A percentile compares a stretch with the other conserved stretches of the same genome.
These are phyloP conservation scores for Stictonetta naevosa DNA, from an alignment of 2,113 vertebrate genomes.

Conservation along the genomic window DNA sequence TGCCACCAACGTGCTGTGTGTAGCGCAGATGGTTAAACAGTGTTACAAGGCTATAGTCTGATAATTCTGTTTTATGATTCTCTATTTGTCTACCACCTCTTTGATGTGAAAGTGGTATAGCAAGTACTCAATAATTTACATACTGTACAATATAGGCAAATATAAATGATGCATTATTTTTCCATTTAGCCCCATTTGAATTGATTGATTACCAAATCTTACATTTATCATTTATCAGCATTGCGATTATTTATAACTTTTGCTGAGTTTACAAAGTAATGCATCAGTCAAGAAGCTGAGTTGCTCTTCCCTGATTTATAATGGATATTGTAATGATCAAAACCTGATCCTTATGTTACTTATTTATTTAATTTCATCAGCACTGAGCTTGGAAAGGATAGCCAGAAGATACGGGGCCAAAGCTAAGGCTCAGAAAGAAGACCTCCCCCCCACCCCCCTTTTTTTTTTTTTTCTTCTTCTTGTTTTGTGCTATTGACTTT, in stretches of 20 bases:
- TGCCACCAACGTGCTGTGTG: not conserved
- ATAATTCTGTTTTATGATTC: not conserved
- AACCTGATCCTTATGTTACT: conserved; percentile 5
- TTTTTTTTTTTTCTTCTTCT: not conserved
- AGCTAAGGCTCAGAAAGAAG: not conserved
- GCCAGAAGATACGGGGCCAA: not conserved
- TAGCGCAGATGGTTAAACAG: conserved; percentile 2
- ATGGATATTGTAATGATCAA: conserved; percentile 68
- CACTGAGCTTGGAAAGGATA: conserved; percentile 39
- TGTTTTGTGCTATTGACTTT: not conserved
- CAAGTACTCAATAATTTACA: conserved; percentile 64
- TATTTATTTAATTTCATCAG: conserved; percentile 47
- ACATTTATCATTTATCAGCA: conserved; percentile 66
- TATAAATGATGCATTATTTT: conserved; percentile 70
- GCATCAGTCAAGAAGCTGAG: conserved; percentile 71
- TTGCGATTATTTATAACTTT: conserved; percentile 74
- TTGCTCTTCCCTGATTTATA: conserved; percentile 70
- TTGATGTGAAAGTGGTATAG: conserved; percentile 1
- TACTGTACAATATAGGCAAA: conserved; percentile 28
- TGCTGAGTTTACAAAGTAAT: conserved; percentile 71
- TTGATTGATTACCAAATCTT: conserved; percentile 66
- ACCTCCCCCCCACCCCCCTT: not conserved
- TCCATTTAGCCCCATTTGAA: conserved; percentile 74
- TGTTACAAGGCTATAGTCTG: not conserved
- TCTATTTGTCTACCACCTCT: conserved; percentile 24